These are phyloP conservation scores for Sthenelais limicola DNA, from an alignment of 2,888 invertebrate genomes.

Conservation along the genomic window DNA sequence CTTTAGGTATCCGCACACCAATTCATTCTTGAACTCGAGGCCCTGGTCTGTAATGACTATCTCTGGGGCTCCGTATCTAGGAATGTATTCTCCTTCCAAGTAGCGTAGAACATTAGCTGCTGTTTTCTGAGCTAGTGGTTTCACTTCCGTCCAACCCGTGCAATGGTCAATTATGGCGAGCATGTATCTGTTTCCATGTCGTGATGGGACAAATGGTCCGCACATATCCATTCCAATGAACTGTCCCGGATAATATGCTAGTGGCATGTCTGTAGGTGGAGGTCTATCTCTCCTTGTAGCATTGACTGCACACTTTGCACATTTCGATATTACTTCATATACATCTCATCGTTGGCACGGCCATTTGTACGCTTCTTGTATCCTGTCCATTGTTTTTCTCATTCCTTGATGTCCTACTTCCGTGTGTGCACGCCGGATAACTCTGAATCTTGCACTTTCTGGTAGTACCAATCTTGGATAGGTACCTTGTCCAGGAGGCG, in stretches of 20 bases:
- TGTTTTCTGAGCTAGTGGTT: background rate
- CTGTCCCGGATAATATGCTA: background rate
- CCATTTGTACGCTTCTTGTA: constrained; percentile 23
- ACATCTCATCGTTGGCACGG: background rate
- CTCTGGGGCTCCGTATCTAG: background rate
- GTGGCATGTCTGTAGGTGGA: background rate
- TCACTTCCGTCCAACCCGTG: constrained; percentile 7
- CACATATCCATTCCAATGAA: constrained; percentile 7
- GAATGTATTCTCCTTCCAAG: background rate
- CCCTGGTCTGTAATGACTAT: constrained; percentile 2
- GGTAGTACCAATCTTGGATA: constrained; percentile 21
- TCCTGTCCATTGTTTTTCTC: background rate
- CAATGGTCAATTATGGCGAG: constrained; percentile 15
- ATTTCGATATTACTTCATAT: background rate
- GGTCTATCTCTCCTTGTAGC: background rate
- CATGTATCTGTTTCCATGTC: background rate
- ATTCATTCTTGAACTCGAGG: background rate
- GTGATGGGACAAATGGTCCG: background rate
- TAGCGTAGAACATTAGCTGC: background rate
- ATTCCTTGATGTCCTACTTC: constrained; percentile 11
- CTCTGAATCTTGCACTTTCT: no score
- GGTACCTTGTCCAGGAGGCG: background rate
- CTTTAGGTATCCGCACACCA: background rate
- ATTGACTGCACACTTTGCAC: background rate
- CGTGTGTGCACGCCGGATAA: background rate